These are phyloP conservation scores for Andrena flavipes DNA, from an alignment of 2,888 invertebrate genomes.

Conservation along the genomic window DNA sequence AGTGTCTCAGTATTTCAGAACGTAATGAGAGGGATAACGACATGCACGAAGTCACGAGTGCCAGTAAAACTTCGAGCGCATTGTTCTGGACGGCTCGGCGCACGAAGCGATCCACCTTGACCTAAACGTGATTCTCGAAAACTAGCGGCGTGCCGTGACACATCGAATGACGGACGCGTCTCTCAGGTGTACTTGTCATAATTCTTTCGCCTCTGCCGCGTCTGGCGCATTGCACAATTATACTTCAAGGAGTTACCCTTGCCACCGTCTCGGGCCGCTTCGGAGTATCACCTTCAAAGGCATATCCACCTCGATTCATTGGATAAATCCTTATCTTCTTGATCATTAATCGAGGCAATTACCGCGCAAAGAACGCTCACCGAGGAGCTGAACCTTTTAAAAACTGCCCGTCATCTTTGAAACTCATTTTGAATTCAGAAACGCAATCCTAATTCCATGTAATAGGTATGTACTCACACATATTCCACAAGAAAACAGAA, in stretches of 20 bases:
- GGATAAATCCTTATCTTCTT: too few species aligned
- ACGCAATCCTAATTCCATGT: too few species aligned
- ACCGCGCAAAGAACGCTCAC: too few species aligned
- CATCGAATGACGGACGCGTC: constrained; percentile 7
- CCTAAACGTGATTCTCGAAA: constrained; percentile 33
- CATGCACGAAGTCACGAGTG: constrained; percentile 9
- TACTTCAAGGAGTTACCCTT: neutral
- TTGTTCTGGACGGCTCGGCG: neutral
- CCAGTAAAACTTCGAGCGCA: constrained; percentile 3
- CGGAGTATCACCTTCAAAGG: neutral
- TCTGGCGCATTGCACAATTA: constrained; percentile 28
- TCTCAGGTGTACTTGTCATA: constrained; percentile 3
- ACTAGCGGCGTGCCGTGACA: neutral
- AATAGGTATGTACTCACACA: too few species aligned
- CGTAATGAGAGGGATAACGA: neutral
- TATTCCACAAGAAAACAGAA: too few species aligned
- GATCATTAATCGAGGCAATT: too few species aligned
- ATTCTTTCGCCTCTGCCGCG: constrained; percentile 5
- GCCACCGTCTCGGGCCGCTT: neutral
- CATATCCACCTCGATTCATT: neutral
- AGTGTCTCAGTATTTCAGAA: neutral
- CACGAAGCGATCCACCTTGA: constrained; percentile 44
- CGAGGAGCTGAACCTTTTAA: too few species aligned
- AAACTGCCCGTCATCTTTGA: too few species aligned
- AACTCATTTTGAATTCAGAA: too few species aligned